Evolutionary conservation across 2,113 vertebrate species (phyloP).

Genomic region (Mobula birostris): DNA sequence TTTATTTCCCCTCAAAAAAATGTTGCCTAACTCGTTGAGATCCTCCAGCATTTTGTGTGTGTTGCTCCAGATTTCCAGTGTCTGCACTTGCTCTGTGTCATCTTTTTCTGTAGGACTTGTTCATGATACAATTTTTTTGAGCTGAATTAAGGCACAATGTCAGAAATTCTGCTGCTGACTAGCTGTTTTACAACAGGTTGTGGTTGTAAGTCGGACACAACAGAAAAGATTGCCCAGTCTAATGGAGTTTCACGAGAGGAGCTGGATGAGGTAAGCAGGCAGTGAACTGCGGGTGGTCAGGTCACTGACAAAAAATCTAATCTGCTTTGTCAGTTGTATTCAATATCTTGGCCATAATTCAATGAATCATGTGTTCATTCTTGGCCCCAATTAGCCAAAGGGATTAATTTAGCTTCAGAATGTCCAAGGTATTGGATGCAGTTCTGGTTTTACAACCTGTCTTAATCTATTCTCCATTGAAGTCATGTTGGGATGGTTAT

Average conservation of each 20-base stretch:
- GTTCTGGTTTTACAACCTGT: neutral
- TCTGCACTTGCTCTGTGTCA: no score
- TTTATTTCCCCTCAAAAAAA: no score
- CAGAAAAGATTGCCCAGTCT: neutral
- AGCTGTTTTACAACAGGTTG: neutral
- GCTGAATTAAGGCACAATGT: no score
- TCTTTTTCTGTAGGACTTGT: no score
- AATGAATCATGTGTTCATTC: neutral
- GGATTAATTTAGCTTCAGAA: no score
- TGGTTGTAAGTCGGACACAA: neutral
- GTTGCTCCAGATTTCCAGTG: no score
- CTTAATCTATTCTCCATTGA: neutral
- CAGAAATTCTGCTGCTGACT: neutral
- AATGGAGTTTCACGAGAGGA: neutral
- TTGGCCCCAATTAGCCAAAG: no score
- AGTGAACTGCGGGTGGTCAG: neutral
- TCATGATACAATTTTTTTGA: no score
- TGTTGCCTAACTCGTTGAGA: no score
- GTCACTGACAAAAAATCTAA: neutral
- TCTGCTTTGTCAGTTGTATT: neutral
- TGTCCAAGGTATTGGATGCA: neutral
- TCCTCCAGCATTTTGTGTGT: no score
- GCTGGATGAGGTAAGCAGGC: neutral
- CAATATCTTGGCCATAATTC: neutral
- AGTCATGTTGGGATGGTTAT: no score